Percentiles rank a stretch among this genome's conserved stretches.
Conservation (phyloP, 2,888 invertebrate species). For the Drosophila atroscutellata region DNA sequence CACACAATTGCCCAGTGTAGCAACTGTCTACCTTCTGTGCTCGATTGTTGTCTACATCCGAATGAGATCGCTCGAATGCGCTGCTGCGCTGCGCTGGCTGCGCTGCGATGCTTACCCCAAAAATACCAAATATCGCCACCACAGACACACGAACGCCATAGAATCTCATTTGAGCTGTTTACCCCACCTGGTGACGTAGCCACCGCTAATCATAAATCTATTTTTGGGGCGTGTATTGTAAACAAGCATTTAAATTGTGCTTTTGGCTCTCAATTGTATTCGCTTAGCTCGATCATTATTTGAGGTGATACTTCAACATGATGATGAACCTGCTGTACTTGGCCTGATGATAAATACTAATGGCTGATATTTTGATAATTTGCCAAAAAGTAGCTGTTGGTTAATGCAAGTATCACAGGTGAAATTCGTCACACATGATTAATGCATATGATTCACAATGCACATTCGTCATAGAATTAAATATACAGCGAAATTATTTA, state of each 20-base stretch:
- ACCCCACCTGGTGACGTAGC: conserved; percentile 78
- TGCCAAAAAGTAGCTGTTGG: conserved; percentile 59
- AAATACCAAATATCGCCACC: conserved; percentile 44
- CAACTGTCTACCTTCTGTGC: conserved; percentile 59
- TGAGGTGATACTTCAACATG: conserved; percentile 22
- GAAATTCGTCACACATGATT: conserved; percentile 67
- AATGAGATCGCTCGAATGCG: conserved; percentile 65
- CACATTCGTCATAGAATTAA: conserved; percentile 14
- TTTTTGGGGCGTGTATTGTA: conserved; percentile 65
- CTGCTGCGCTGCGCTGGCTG: conserved; percentile 55
- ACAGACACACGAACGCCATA: conserved; percentile 53
- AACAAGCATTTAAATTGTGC: conserved; percentile 63
- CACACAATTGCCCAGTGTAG: conserved; percentile 27
- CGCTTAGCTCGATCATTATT: conserved; percentile 28
- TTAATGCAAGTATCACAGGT: conserved; percentile 44
- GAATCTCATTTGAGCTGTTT: conserved; percentile 35
- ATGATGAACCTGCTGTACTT: conserved; percentile 52
- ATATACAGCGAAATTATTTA: conserved; percentile 11
- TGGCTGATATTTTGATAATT: conserved; percentile 51
- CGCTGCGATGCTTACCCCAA: conserved; percentile 43
- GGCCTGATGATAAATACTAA: conserved; percentile 43
- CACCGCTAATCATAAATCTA: conserved; percentile 74
- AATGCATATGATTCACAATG: conserved; percentile 55
- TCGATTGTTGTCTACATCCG: conserved; percentile 65
- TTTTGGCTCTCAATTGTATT: conserved; percentile 59